phyloP scores from a whole-genome alignment of 2,797 vertebrate genomes.

The Enteromius fasciolatus region DNA sequence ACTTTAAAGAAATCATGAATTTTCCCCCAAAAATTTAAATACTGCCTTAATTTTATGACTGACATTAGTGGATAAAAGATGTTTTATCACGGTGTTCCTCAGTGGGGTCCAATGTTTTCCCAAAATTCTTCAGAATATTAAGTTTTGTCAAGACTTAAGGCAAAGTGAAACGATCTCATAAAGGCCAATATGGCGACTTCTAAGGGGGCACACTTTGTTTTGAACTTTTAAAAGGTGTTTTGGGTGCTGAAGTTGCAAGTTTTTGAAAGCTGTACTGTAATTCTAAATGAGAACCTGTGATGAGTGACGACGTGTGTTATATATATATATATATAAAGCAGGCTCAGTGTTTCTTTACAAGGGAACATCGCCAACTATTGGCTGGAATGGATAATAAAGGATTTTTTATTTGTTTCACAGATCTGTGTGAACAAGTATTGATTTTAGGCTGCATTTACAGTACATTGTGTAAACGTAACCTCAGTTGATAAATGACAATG shows the following conservation, averaged over 20 bases:
- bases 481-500: not conserved
- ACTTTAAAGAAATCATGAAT: no score
- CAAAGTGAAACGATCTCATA: not conserved
- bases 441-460: not conserved
- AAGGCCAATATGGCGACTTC: not conserved
- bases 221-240: not conserved
- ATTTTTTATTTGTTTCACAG: not conserved
- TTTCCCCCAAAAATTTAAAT: not conserved
- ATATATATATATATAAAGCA: not conserved
- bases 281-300: not conserved
- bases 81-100: not conserved
- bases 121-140: not conserved
- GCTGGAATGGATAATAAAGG: not conserved
- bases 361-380: not conserved
- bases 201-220: not conserved
- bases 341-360: not conserved
- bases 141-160: not conserved
- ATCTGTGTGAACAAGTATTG: not conserved
- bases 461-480: not conserved
- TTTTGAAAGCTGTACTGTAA: not conserved
- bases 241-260: not conserved
- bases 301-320: not conserved
- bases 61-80: not conserved
- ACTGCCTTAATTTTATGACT: not conserved
- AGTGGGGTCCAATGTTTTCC: not conserved